A percentile compares a stretch with the other conserved stretches of the same genome.
Evolutionary conservation across 2,888 invertebrate species (phyloP).

Genomic region (Diadromus collaris): DNA sequence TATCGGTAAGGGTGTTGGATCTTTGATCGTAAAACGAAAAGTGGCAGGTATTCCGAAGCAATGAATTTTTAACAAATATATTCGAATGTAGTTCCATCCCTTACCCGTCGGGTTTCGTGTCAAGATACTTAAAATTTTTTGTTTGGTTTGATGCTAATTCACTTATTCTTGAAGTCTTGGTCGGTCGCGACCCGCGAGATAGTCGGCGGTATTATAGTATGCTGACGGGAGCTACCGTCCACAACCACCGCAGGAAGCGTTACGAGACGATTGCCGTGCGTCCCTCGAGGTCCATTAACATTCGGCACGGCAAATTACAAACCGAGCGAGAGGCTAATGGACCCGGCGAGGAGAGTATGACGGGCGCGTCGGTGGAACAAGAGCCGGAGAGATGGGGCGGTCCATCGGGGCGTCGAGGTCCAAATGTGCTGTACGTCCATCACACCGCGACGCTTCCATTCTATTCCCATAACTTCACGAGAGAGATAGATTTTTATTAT

Average conservation of each 20-base stretch:
- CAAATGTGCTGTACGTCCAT: conserved; percentile 46
- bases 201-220: conserved; percentile 5
- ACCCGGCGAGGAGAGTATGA: conserved; percentile 65
- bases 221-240: conserved; percentile 63
- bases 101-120: background rate
- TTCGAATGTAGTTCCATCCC: conserved; percentile 1
- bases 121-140: background rate
- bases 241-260: conserved; percentile 57
- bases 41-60: background rate
- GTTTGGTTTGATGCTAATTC: background rate
- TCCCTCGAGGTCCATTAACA: conserved; percentile 77
- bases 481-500: conserved; percentile 13
- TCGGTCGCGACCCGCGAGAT: conserved; percentile 14
- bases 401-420: conserved; percentile 62
- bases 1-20: conserved; percentile 33
- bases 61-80: conserved; percentile 11
- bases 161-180: background rate
- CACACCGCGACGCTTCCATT: conserved; percentile 42
- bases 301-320: conserved; percentile 80
- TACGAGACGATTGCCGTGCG: conserved; percentile 60
- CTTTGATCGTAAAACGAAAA: conserved; percentile 41
- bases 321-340: conserved; percentile 77
- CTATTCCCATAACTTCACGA: conserved; percentile 6
- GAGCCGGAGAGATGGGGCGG: conserved; percentile 66
- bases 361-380: conserved; percentile 41